Evolutionary conservation across 2,888 invertebrate genomes (phyloP).

Genomic region (Isoperla grammatica): DNA sequence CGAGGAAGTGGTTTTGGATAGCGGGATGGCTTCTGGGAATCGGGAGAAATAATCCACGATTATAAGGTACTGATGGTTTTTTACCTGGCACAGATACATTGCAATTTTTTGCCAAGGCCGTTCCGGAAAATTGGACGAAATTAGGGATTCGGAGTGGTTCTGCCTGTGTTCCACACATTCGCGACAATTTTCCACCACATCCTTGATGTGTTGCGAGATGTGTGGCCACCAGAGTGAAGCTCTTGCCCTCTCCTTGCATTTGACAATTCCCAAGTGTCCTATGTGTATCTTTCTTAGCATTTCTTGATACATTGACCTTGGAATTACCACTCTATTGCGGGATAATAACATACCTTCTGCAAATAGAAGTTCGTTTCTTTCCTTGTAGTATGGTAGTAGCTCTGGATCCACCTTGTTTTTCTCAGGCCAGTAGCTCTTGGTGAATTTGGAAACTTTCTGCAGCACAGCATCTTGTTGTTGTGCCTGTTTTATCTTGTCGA

Average conservation of each 20-base stretch:
- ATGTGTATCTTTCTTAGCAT: conserved; percentile 18
- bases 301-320: background rate
- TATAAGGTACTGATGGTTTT: conserved; percentile 30
- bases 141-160: conserved; percentile 28
- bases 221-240: conserved; percentile 11
- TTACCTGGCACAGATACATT: conserved; percentile 30
- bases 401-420: background rate
- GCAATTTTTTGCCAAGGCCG: conserved; percentile 33
- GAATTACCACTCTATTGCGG: conserved; percentile 3
- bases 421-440: background rate
- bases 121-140: conserved; percentile 30
- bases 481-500: background rate
- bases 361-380: background rate
- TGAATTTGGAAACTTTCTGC: background rate
- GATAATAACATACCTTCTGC: background rate
- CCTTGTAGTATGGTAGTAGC: background rate
- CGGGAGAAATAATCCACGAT: conserved; percentile 33
- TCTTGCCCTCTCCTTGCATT: conserved; percentile 18
- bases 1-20: background rate
- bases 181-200: conserved; percentile 27
- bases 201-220: conserved; percentile 20
- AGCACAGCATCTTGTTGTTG: background rate
- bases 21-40: conserved; percentile 28
- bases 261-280: conserved; percentile 21
- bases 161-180: conserved; percentile 26